Evolutionary conservation across 1,140 invertebrate genomes (phyloP), one percentile per base, ranked within the genome.

Genomic region (Monomorium pharaonis): DNA sequence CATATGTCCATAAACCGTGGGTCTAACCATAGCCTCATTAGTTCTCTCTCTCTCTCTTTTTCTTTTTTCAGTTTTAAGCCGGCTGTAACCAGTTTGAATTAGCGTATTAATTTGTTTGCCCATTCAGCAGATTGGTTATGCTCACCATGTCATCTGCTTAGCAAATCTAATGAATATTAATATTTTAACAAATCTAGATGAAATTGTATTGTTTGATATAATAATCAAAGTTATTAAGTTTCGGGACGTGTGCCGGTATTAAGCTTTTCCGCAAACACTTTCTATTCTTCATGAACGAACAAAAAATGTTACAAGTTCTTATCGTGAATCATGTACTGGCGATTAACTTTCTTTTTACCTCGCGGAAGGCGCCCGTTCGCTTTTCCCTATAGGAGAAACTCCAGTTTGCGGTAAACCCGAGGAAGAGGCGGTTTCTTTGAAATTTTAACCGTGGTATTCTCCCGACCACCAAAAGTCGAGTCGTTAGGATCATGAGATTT

Each of bases 21-120:
- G n/a, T 83, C 78, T 83, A 83, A 83, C 67, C 65, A 58, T 65
- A 81, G 74, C 86, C 90, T 93, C 92, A 89, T 92, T 93, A 92
- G 91, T 74, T 60, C 70, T 90, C 49, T 91, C 85, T 70, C 67
- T 76, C 33, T 24, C 16, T n/a, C 49, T 60, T 30, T 89, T 58
- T 42, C 62, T 37, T 49, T 65, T n/a, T 24, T 83, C 54, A n/a
- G n/a, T n/a, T n/a, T n/a, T n/a, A n/a, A n/a, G n/a, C n/a, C n/a
- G n/a, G n/a, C n/a, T 77, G 54, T 58, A 63, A 75, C 44, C 56
- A 58, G 56, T 80, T 42, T 33, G 62, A 62, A 76, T 88, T 63
- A 49, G 72, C 56, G 49, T 51, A 58, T 86, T 90, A 89, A 89
- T 90, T 86, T 83, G 75, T 74, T 75, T 47, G 78, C 60, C n/a